Base-by-base conservation (phyloP, 2,888 invertebrate genomes). In the Rotaria socialis region DNA sequence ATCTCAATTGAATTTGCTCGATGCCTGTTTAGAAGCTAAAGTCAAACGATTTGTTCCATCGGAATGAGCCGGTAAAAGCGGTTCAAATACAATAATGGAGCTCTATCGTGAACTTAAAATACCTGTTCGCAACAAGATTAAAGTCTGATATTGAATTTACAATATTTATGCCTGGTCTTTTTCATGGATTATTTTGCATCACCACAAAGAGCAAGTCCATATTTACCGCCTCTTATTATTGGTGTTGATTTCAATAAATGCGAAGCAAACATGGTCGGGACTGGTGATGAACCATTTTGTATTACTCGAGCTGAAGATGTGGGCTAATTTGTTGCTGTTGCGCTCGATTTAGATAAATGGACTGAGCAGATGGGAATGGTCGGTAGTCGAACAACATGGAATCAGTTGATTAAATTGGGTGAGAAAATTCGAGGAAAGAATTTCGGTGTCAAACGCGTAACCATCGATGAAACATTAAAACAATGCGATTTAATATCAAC, bases 171-270 rank as follows among this genome's bases (percentile, higher is more conserved):
- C 22, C 22, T 27, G 60, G 60, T 27, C 2, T 60, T 24, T 60
- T 60, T n/a, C 24, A 60, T 60, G 60, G 60, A 60, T 60, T 60
- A 60, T 60, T 60, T 60, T 60, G 60, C 60, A 60, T 7, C 60
- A 27, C 60, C 60, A 27, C 60, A 60, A 60, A n/a, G 27, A 60
- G 3, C 24, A 24, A 60, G 24, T 60, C 10, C 60, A 7, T 60
- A 7, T 1, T 60, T 60, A 11, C 2, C 3, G 2, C 27, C 60
- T 6, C 3, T 60, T 24, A 11, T 27, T 27, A 1, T 60, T 24
- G 60, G 60, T 60, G 60, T 60, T 27, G 27, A 60, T 60, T 24
- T 60, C 27, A 60, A 60, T 60, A 60, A n/a, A 60, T 60, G 27
- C 11, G 11, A 24, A 24, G 60, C 60, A 27, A 2, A 24, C 4